Evolutionary conservation across 1,140 invertebrate genomes (phyloP).

Genomic region (Pseudomyrmex flavicornis): DNA sequence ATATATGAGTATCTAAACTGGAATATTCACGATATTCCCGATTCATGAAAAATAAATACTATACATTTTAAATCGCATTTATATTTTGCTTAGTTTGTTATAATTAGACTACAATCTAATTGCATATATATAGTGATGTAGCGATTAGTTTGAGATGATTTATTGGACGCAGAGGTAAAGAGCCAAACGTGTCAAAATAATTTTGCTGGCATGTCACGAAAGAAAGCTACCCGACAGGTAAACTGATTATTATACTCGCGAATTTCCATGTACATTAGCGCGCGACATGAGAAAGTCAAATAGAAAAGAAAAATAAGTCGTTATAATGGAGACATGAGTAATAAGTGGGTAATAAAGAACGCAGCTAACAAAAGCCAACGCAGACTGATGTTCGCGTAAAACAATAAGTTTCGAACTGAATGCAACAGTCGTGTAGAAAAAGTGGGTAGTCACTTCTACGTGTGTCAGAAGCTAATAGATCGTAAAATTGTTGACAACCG

Average conservation of each 20-base stretch:
- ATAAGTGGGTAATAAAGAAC: too few relatives aligned
- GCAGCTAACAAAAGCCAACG: too few relatives aligned
- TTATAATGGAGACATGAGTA: too few relatives aligned
- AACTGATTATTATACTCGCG: constrained; percentile 7
- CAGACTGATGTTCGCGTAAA: not conserved
- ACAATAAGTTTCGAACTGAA: constrained; percentile 2
- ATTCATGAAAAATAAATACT: too few relatives aligned
- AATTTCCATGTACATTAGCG: constrained; percentile 21
- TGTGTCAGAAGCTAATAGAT: constrained; percentile 30
- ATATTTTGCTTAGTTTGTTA: too few relatives aligned
- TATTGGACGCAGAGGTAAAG: not conserved
- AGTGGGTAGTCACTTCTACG: not conserved
- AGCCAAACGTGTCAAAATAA: not conserved
- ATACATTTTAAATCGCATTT: too few relatives aligned
- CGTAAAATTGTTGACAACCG: constrained; percentile 57
- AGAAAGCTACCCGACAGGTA: not conserved
- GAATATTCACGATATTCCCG: too few relatives aligned
- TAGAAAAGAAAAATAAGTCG: too few relatives aligned
- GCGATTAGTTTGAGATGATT: not conserved
- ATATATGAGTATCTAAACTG: too few relatives aligned
- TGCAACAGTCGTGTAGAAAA: constrained; percentile 16
- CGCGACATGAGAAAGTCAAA: not conserved
- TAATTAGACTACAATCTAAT: too few relatives aligned
- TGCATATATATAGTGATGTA: too few relatives aligned
- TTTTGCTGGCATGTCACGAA: not conserved